Evolutionary conservation across 2,888 invertebrate species (phyloP).

Genomic region (Mythimna loreyi): DNA sequence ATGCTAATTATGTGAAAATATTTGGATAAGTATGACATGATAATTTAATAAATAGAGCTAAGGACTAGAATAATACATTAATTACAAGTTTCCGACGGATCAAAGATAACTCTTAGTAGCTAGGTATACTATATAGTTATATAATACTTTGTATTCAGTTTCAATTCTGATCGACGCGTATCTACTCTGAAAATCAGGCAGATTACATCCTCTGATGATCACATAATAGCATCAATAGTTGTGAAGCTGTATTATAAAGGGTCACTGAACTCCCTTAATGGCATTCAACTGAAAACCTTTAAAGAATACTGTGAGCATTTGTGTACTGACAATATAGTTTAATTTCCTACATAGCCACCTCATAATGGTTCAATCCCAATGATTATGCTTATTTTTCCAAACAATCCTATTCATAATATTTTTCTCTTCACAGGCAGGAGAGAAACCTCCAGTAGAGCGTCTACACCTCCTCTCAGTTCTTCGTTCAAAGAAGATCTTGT

Average conservation of each 20-base stretch:
- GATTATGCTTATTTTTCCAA: neutral
- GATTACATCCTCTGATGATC: neutral
- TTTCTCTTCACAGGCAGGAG: slow-evolving; percentile 65
- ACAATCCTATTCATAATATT: neutral
- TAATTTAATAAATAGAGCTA: slow-evolving; percentile 5
- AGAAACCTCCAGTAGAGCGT: slow-evolving; percentile 53
- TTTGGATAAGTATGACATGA: slow-evolving; percentile 14
- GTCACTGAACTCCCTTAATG: slow-evolving; percentile 26
- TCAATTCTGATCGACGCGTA: neutral
- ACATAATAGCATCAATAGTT: neutral
- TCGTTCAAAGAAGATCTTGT: slow-evolving; percentile 78
- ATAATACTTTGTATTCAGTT: slow-evolving; percentile 3
- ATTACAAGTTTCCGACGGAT: neutral
- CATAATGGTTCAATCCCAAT: no score
- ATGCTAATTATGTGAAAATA: slow-evolving; percentile 19
- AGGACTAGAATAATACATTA: neutral
- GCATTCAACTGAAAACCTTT: slow-evolving; percentile 7
- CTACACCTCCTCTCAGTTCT: slow-evolving; percentile 74
- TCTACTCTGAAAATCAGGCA: neutral
- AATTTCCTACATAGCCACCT: slow-evolving; percentile 8
- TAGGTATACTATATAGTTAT: no score
- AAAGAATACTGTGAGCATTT: neutral
- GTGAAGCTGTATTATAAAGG: slow-evolving; percentile 1
- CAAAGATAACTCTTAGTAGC: neutral
- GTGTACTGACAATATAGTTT: slow-evolving; percentile 6